phyloP scores from a whole-genome alignment of 1,140 invertebrate species.

The Drosophila ironensis region DNA sequence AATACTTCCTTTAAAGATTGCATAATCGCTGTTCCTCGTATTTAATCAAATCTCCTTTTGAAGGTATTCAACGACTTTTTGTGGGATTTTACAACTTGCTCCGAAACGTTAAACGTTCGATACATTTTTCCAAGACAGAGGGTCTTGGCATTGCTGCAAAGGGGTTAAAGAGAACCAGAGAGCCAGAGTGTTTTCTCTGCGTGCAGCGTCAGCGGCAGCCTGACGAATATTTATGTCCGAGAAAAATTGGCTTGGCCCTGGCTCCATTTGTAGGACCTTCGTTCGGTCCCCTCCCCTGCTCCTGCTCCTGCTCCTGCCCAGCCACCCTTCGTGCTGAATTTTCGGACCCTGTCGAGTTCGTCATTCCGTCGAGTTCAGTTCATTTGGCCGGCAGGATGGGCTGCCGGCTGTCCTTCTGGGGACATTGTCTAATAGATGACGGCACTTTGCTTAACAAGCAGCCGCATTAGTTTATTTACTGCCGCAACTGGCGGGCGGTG shows the following conservation, averaged over 20 bases:
- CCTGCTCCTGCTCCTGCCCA: no score
- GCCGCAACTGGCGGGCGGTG: slow-evolving; percentile 21
- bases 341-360: slow-evolving; percentile 50
- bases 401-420: background rate
- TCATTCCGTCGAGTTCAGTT: slow-evolving; percentile 61
- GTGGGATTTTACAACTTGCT: no score
- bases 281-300: no score
- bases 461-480: slow-evolving; percentile 78
- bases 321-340: no score
- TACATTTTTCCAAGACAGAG: no score
- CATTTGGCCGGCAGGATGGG: slow-evolving; percentile 34
- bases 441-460: slow-evolving; percentile 79
- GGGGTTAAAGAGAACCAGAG: no score
- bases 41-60: no score
- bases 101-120: no score
- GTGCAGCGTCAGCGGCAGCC: slow-evolving; percentile 20
- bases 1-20: no score
- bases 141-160: no score
- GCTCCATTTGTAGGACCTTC: slow-evolving; percentile 30
- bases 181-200: background rate
- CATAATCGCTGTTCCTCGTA: no score
- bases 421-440: slow-evolving; percentile 77
- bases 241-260: slow-evolving; percentile 36
- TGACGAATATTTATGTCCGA: slow-evolving; percentile 65
- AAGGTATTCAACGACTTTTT: no score